Percentiles rank a stretch among this genome's conserved stretches.
Evolutionary conservation across 2,797 vertebrate species (phyloP).

Genomic region (Tinamus major): DNA sequence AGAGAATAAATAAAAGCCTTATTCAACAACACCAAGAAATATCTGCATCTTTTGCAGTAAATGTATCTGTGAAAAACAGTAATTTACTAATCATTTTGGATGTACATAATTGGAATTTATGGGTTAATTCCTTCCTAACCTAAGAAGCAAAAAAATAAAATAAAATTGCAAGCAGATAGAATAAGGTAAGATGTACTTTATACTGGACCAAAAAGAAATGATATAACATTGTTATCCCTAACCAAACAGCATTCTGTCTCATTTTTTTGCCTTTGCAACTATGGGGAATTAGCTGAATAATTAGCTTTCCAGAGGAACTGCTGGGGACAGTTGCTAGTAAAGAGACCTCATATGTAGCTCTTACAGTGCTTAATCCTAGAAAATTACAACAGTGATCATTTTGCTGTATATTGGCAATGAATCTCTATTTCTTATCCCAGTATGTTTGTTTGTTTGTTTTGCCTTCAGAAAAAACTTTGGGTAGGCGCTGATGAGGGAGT

Average conservation of each 20-base stretch:
- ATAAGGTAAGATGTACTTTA: neutral
- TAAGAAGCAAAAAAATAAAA: neutral
- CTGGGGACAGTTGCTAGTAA: neutral
- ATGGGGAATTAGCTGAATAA: neutral
- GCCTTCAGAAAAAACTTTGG: neutral
- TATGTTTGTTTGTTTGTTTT: neutral
- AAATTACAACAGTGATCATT: neutral
- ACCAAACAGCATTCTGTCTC: neutral
- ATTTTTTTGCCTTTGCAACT: neutral
- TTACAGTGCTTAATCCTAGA: neutral
- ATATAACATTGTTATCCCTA: neutral
- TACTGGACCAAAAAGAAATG: neutral
- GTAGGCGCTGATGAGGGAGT: neutral
- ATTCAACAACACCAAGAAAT: neutral
- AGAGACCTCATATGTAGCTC: neutral
- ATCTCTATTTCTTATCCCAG: neutral
- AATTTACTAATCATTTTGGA: neutral
- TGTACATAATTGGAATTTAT: neutral
- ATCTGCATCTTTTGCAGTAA: neutral
- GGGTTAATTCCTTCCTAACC: neutral
- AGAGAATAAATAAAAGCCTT: neutral
- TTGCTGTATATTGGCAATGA: neutral
- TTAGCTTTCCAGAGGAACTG: neutral
- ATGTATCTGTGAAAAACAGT: neutral
- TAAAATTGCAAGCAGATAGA: neutral